Evolutionary conservation across 2,888 invertebrate genomes (phyloP).

Genomic region (Folsomia manolachei): DNA sequence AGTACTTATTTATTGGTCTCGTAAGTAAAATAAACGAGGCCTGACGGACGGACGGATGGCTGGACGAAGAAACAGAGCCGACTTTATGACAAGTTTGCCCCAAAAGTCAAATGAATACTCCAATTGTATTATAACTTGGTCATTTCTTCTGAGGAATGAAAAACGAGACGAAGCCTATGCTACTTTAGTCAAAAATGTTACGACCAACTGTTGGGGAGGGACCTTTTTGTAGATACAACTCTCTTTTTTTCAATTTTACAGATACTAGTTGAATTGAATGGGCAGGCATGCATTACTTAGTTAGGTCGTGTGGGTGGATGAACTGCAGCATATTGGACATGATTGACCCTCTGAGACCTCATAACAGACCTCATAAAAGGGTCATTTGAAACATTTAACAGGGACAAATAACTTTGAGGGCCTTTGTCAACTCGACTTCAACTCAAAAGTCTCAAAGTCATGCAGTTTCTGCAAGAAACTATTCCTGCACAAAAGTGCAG

Average conservation of each 20-base stretch:
- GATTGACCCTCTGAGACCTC: slow-evolving; percentile 51
- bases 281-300: too few relatives aligned
- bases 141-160: not conserved
- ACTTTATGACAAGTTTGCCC: slow-evolving; percentile 3
- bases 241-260: too few relatives aligned
- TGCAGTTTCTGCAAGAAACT: not conserved
- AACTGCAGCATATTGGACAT: slow-evolving; percentile 45
- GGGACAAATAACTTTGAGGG: slow-evolving; percentile 44
- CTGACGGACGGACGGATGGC: slow-evolving; percentile 22
- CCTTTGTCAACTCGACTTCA: slow-evolving; percentile 24
- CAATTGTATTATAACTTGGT: not conserved
- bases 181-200: too few relatives aligned
- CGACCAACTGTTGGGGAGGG: too few relatives aligned
- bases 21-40: slow-evolving; percentile 36
- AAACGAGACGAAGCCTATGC: too few relatives aligned
- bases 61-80: not conserved
- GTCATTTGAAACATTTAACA: slow-evolving; percentile 41
- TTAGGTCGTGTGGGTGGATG: slow-evolving; percentile 28
- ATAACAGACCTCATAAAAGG: slow-evolving; percentile 50
- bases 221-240: too few relatives aligned
- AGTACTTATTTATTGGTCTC: slow-evolving; percentile 25
- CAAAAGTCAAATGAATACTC: not conserved
- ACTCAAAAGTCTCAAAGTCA: slow-evolving; percentile 21
- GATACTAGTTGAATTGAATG: too few relatives aligned
- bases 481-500: slow-evolving; percentile 1